Percentiles rank a stretch among this genome's conserved stretches.
These are phyloP conservation scores for Sapayoa aenigma DNA, from an alignment of 2,113 vertebrate genomes.

Conservation along the genomic window DNA sequence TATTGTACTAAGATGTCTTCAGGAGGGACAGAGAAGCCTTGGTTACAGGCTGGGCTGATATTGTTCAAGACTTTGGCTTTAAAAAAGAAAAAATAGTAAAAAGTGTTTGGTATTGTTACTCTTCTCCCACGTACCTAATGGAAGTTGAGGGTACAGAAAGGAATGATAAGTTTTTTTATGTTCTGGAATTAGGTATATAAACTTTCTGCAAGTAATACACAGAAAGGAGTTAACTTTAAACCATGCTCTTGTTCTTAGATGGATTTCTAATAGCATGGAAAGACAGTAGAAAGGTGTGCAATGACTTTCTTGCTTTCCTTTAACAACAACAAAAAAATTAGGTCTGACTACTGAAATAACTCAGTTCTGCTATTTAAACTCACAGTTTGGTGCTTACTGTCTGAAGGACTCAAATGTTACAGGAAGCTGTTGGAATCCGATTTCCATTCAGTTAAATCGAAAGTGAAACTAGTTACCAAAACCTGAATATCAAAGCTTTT, in stretches of 20 bases:
- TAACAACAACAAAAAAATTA: neutral
- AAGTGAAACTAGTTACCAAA: neutral
- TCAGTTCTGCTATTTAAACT: neutral
- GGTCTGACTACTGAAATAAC: neutral
- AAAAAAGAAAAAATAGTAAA: neutral
- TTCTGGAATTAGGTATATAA: neutral
- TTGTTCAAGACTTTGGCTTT: neutral
- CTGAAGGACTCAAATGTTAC: neutral
- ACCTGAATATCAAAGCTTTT: neutral
- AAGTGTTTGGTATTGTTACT: neutral
- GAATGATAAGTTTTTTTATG: neutral
- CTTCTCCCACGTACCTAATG: neutral
- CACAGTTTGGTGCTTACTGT: neutral
- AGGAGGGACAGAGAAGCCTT: slow-evolving; percentile 20
- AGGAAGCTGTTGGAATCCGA: neutral
- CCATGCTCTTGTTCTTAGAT: neutral
- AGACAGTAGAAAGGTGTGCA: neutral
- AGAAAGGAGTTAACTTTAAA: neutral
- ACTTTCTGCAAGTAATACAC: neutral
- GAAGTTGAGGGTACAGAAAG: neutral
- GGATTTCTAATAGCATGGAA: neutral
- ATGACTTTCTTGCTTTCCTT: neutral
- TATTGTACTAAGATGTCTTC: slow-evolving; percentile 38
- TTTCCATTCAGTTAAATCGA: neutral
- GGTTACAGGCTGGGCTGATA: neutral